These are phyloP conservation scores for Tychaedon coryphoeus DNA, from an alignment of 2,113 vertebrate genomes.

Conservation along the genomic window DNA sequence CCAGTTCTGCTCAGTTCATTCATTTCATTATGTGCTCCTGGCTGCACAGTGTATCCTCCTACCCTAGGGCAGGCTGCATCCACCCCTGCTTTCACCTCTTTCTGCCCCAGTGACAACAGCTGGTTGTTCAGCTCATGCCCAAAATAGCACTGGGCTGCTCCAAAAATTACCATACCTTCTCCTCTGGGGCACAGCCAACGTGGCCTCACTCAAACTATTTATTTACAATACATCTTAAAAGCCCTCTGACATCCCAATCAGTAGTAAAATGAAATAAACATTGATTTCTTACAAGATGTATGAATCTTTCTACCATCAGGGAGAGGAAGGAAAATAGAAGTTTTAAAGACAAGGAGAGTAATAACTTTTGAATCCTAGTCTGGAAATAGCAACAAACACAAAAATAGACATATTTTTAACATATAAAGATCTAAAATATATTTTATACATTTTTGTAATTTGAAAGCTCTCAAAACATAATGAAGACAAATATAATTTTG, in stretches of 20 bases:
- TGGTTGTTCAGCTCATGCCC: background rate
- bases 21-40: background rate
- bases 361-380: background rate
- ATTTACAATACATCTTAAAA: slow-evolving; percentile 12
- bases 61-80: background rate
- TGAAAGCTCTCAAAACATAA: background rate
- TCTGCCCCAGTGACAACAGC: background rate
- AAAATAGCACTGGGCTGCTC: background rate
- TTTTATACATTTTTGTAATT: background rate
- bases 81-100: background rate
- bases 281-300: background rate
- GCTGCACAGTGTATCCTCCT: background rate
- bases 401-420: background rate
- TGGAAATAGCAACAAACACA: background rate
- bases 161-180: background rate
- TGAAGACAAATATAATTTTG: background rate
- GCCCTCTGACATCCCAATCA: background rate
- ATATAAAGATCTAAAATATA: background rate
- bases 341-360: background rate
- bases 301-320: background rate
- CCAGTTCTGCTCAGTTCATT: background rate
- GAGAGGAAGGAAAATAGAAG: background rate
- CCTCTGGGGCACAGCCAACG: background rate
- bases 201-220: background rate
- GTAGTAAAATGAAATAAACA: slow-evolving; percentile 1